Conservation (phyloP, 2,797 vertebrate genomes). For the Pipistrellus nathusii region DNA sequence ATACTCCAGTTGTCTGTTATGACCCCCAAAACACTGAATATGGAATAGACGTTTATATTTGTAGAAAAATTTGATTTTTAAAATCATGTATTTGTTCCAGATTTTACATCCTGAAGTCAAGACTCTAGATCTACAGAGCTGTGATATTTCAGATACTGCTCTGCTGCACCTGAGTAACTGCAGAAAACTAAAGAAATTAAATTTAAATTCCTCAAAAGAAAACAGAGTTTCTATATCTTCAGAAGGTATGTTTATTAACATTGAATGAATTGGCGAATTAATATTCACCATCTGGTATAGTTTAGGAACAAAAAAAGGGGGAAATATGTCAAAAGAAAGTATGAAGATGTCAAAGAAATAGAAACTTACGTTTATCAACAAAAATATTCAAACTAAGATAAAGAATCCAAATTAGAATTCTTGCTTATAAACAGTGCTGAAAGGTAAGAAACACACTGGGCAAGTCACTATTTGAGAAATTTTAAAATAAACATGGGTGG, state of each 20-base stretch:
- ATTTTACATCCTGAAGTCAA: constrained; percentile 90
- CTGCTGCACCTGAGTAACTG: constrained; percentile 89
- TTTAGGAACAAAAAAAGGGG: not conserved
- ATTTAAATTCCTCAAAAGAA: constrained; percentile 88
- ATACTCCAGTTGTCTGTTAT: not conserved
- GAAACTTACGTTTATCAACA: constrained; percentile 41
- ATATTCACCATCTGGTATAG: not conserved
- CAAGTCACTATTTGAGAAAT: constrained; percentile 43
- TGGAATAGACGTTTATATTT: constrained; percentile 16
- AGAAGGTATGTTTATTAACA: constrained; percentile 88
- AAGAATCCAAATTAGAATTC: constrained; percentile 50
- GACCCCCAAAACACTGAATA: not conserved
- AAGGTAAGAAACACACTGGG: constrained; percentile 8
- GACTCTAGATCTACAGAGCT: constrained; percentile 89
- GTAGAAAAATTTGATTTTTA: constrained; percentile 42
- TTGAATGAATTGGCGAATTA: constrained; percentile 28
- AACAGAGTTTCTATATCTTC: constrained; percentile 89
- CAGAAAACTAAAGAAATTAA: constrained; percentile 90
- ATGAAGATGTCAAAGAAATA: constrained; percentile 49
- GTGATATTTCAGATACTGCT: constrained; percentile 90
- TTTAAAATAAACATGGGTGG: constrained; percentile 27
- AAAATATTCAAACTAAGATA: constrained; percentile 40
- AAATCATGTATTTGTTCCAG: constrained; percentile 82
- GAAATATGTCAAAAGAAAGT: constrained; percentile 18
- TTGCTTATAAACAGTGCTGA: constrained; percentile 9